Evolutionary conservation across 2,888 invertebrate species (phyloP), one percentile per base, ranked within the genome.

Genomic region (Arrhopalites spinosus): DNA sequence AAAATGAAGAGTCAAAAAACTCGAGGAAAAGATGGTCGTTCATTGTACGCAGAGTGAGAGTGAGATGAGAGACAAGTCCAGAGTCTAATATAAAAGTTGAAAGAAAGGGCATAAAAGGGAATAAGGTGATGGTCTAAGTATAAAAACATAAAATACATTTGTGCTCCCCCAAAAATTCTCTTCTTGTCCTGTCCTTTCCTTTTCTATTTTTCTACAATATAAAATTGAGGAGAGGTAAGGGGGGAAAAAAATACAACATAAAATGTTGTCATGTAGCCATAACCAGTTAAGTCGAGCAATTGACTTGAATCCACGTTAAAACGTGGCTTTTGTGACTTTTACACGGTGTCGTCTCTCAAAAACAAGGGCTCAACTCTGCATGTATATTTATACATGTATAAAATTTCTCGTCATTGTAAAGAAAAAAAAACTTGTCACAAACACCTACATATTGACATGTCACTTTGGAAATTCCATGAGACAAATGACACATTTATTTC

Each of bases 231-330:
- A 27, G 59, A 59, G 13, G 27, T 3, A 27, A 23, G 20, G 53
- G 25, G 59, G 2, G 50, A 50, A n/a, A 53, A 53, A 53, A 15
- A 53, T 11, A 7, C 1, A 7, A 59, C 27, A 59, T 25, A 59
- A 36, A 59, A 59, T 59, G 59, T n/a, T 59, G 59, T 59, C 50
- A 50, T 50, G 50, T n/a, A 59, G 25, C 59, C 59, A 59, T 59
- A 59, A 59, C 59, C 23, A 59, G 66, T 66, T 45, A 66, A 66
- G 66, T 66, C 66, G 66, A 43, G 66, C 66, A 66, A 66, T 66
- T 66, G 20, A 20, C 43, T 36, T 45, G 15, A 11, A 45, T 66
- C 66, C 66, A 66, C 66, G 66, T 66, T 66, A 25, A 20, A 20
- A 56, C 53, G 53, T 56, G 13, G n/a, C 47, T 47, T 47, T n/a